Evolutionary conservation across 92 coral and sea anemone species (phyloP).

Genomic region (Parazoanthus darwini): DNA sequence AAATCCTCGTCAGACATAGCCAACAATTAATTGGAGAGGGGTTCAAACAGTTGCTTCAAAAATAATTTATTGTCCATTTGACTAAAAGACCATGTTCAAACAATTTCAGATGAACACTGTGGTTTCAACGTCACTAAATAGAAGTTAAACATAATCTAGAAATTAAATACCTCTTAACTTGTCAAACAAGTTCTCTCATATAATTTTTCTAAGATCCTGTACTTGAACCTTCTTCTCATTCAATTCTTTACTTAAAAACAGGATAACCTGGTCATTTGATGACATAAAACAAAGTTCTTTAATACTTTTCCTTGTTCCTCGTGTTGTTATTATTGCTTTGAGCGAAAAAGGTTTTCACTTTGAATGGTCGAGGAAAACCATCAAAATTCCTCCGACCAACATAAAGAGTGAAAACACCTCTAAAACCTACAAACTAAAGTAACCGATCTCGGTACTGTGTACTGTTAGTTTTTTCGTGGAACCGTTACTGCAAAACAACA

Average conservation of each 20-base stretch:
- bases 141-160: neutral
- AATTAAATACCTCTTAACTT: slow-evolving; percentile 16
- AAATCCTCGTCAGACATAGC: neutral
- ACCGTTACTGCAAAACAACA: neutral
- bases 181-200: neutral
- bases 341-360: neutral
- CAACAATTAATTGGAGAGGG: neutral
- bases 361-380: neutral
- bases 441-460: too few relatives aligned
- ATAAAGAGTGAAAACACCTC: neutral
- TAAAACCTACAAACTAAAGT: too few relatives aligned
- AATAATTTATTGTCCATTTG: neutral
- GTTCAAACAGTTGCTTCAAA: neutral
- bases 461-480: neutral
- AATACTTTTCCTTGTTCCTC: neutral
- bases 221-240: neutral
- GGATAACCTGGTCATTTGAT: slow-evolving; percentile 5
- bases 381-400: neutral
- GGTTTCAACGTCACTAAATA: neutral
- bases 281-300: slow-evolving; percentile 8
- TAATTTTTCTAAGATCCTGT: neutral
- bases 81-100: neutral
- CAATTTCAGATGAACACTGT: neutral
- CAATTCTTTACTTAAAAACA: neutral
- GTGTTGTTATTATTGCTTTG: neutral